Base-by-base conservation (phyloP, 2,113 vertebrate species). In the Brachyhypopomus occidentalis region DNA sequence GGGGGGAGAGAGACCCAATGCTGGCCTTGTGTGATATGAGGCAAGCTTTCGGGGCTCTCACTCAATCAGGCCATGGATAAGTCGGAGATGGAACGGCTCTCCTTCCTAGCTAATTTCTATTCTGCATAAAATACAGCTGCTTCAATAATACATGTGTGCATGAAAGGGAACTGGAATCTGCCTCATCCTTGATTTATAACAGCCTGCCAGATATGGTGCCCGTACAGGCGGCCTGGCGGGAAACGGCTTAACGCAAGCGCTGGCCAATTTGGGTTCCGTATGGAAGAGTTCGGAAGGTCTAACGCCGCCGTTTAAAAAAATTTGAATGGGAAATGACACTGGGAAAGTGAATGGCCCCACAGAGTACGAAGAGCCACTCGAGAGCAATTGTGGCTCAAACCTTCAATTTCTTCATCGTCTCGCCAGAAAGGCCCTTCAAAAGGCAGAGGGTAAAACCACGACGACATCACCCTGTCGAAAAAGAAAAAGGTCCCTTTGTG, bases 131-230 rank as follows among this genome's bases (percentile, higher is more conserved):
- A 77, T 73, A 83, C 77, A 36, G 36, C 58, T 79, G 71, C 72
- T 76, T 87, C 79, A 89, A 88, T 86, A 88, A 88, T 85, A 81
- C 56, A 89, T 77, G 52, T 52, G 72, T 59, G 76, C 74, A 76
- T 81, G 67, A 88, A 79, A 82, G 85, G 75, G 75, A 81, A 84
- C 83, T n/a, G 72, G 66, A 83, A 81, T 74, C 58, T 22, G 69
- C 70, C 72, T 86, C 80, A 85, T 89, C 79, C 66, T 56, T 41
- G 79, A 87, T 86, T 83, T 72, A 87, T 74, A 62, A 67, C 17
- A 36, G 80, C 22, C 64, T 74, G 82, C 83, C 77, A 84, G 79
- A 88, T 64, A 67, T 16, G n/a, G 56, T 60, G 22, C 20, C 81
- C 36, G 41, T 62, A 79, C 79, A 38, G 71, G 81, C 45, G 17